Conservation (phyloP, 2,797 vertebrate genomes). For the Parambassis ranga region DNA sequence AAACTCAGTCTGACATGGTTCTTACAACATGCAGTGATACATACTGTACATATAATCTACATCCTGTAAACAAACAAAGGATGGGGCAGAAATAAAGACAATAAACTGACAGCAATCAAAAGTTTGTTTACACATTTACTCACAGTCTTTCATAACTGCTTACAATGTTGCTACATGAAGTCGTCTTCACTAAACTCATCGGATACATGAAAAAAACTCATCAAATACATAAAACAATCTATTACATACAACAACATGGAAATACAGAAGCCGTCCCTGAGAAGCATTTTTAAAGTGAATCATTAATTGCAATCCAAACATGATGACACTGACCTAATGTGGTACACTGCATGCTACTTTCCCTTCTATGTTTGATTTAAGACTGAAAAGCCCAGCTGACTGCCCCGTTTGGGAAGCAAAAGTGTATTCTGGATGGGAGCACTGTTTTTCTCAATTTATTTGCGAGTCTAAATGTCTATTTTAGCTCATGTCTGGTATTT, state of each 20-base stretch:
- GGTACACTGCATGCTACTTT: conserved; percentile 44
- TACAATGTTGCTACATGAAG: no score
- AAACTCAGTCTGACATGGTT: no score
- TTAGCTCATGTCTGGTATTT: conserved; percentile 77
- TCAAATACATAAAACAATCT: conserved; percentile 1
- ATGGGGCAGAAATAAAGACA: no score
- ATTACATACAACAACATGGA: conserved; percentile 34
- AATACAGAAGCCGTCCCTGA: no score
- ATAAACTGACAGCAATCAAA: no score
- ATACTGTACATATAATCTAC: no score
- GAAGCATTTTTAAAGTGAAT: conserved; percentile 69
- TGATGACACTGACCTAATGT: conserved; percentile 62
- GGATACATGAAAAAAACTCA: conserved; percentile 12
- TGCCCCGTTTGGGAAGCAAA: conserved; percentile 63
- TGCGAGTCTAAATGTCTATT: conserved; percentile 65
- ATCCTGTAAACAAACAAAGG: no score
- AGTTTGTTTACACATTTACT: no score
- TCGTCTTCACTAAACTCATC: conserved; percentile 43
- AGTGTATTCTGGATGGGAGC: conserved; percentile 66
- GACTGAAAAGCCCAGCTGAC: conserved; percentile 65
- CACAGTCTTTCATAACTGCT: no score
- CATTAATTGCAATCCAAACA: conserved; percentile 61
- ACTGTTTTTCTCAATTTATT: conserved; percentile 66
- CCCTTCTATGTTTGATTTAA: conserved; percentile 70
- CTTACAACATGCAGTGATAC: no score